Evolutionary conservation across 2,113 vertebrate species (phyloP).

Genomic region (Charina bottae): DNA sequence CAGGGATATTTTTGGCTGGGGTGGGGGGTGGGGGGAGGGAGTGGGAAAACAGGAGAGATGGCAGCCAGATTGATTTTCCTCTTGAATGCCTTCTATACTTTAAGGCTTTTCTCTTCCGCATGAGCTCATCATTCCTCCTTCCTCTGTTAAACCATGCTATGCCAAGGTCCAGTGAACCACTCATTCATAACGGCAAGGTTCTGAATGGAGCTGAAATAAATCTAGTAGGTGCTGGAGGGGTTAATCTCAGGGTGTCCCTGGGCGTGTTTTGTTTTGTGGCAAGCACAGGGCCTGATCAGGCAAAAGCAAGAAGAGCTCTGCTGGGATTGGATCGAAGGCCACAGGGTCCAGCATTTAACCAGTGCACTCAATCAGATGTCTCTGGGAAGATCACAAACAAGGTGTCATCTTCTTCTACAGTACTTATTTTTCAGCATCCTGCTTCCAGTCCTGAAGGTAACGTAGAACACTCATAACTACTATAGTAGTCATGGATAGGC

Average conservation of each 20-base stretch:
- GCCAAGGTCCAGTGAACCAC: not conserved
- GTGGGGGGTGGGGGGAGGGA: not conserved
- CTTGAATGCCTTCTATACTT: conserved; percentile 27
- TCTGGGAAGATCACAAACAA: not conserved
- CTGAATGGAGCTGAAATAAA: not conserved
- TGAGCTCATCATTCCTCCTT: not conserved
- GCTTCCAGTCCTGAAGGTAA: not conserved
- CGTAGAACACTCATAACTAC: not conserved
- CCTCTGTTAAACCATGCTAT: not conserved
- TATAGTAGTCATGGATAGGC: not conserved
- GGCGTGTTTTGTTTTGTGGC: not conserved
- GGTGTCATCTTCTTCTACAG: not conserved
- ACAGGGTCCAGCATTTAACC: not conserved
- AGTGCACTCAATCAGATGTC: not conserved
- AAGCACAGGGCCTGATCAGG: not conserved
- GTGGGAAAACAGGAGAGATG: conserved; percentile 1
- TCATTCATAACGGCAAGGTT: not conserved
- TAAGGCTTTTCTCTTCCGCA: conserved; percentile 8
- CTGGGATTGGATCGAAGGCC: not conserved
- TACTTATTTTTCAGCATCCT: not conserved
- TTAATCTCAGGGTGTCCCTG: not conserved
- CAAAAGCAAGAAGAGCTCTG: not conserved
- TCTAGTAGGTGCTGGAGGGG: not conserved
- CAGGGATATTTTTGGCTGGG: not conserved
- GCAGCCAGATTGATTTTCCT: conserved; percentile 18